Evolutionary conservation across 64 coral and sea anemone genomes (phyloP), one percentile per base, ranked within the genome.

Genomic region (Exaiptasia diaphana): DNA sequence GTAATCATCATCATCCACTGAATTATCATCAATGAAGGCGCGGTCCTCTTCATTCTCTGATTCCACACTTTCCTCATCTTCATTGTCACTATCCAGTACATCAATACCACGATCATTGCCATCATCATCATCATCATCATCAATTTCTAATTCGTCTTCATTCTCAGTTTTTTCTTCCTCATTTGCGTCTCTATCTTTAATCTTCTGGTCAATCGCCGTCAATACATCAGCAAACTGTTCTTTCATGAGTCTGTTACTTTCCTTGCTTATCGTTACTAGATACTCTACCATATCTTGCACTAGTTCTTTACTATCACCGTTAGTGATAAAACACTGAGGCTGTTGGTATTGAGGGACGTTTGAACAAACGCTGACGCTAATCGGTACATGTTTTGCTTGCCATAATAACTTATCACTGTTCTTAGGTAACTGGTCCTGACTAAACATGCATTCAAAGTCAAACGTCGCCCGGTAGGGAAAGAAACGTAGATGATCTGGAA

Each of bases 1-100:
- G n/a, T n/a, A n/a, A n/a, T 32, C 75, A 13, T 88, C 36, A 79
- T 88, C 50, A n/a, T 56, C 63, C 27, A 46, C 3, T 24, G 35
- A 14, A 12, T 79, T 63, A 43, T 90, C 58, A 33, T 90, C 56
- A 34, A 90, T 2, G 75, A 90, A 90, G 6, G 37, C 68, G 1
- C 68, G 67, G 64, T n/a, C n/a, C n/a, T n/a, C n/a, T n/a, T n/a
- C n/a, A n/a, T n/a, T n/a, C n/a, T 90, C 67, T 43, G 48, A 80
- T 15, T 81, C 58, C 26, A 88, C 80, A 8, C 71, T 59, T 45
- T 83, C 33, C 49, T 90, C 87, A 15, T 80, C 67, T 30, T 90
- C 78, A 74, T 81, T 54, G 74, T 82, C 77, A 7, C 24, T 64
- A n/a, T 64, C 36, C 40, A 89, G 46, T 3, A 75, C 14, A 64